Conservation (phyloP, 2,113 vertebrate genomes). For the Prietella phreatophila region DNA sequence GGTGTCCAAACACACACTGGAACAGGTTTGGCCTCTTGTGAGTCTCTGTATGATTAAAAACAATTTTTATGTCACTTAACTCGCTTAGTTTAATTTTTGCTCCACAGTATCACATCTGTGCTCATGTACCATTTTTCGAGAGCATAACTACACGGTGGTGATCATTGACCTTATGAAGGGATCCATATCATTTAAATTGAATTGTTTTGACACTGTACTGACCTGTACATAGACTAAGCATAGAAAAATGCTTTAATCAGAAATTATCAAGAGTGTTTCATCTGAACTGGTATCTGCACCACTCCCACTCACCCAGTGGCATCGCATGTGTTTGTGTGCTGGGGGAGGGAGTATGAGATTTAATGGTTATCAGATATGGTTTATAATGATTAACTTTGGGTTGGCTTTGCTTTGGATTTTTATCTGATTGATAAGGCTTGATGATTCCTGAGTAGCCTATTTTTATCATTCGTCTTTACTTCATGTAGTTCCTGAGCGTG, state of each 20-base stretch:
- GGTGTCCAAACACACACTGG: background rate
- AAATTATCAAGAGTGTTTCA: background rate
- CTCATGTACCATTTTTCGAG: background rate
- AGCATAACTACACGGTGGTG: background rate
- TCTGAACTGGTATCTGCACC: background rate
- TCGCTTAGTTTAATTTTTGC: background rate
- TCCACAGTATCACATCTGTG: background rate
- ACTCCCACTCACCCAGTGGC: background rate
- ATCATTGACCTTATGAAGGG: background rate
- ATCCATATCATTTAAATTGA: background rate
- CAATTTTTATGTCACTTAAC: background rate
- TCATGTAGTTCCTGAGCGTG: background rate
- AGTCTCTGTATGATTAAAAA: background rate
- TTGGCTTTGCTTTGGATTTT: background rate
- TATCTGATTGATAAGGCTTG: background rate
- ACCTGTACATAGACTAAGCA: slow-evolving; percentile 22
- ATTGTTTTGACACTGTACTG: background rate
- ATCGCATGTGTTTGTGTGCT: background rate
- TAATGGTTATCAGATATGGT: background rate
- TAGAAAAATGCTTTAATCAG: slow-evolving; percentile 7
- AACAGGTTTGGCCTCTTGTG: slow-evolving; percentile 19
- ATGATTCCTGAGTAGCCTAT: background rate
- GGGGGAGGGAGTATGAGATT: slow-evolving; percentile 5
- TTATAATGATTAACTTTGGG: background rate
- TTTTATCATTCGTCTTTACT: background rate